Conservation (phyloP, 2,113 vertebrate species). For the Amazona vittata region DNA sequence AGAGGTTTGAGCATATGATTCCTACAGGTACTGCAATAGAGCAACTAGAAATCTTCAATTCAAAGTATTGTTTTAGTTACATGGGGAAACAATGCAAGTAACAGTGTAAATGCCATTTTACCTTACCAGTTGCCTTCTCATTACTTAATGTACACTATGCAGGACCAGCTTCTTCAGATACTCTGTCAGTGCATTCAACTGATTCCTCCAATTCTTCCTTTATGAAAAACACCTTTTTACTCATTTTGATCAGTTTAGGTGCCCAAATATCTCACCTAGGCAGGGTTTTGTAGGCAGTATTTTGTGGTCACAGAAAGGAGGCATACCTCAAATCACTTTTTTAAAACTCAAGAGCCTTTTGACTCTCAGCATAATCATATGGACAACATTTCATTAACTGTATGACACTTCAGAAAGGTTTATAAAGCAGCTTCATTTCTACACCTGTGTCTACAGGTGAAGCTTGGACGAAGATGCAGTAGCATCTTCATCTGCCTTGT, state of each 20-base stretch:
- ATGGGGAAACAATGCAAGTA: background rate
- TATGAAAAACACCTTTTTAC: background rate
- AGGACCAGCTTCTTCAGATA: background rate
- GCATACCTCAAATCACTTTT: background rate
- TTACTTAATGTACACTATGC: background rate
- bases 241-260: background rate
- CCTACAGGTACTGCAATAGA: background rate
- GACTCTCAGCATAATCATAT: background rate
- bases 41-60: background rate
- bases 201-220: background rate
- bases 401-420: background rate
- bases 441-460: background rate
- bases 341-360: background rate
- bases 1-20: background rate
- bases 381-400: background rate
- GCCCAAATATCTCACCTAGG: background rate
- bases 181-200: background rate
- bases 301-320: background rate
- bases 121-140: background rate
- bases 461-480: background rate
- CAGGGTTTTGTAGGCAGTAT: background rate
- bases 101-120: background rate
- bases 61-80: background rate
- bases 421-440: background rate
- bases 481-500: background rate